A percentile compares a stretch with the other conserved stretches of the same genome.
These are phyloP conservation scores for Microcebus lehilahytsara DNA, from an alignment of 2,113 vertebrate genomes.

Conservation along the genomic window DNA sequence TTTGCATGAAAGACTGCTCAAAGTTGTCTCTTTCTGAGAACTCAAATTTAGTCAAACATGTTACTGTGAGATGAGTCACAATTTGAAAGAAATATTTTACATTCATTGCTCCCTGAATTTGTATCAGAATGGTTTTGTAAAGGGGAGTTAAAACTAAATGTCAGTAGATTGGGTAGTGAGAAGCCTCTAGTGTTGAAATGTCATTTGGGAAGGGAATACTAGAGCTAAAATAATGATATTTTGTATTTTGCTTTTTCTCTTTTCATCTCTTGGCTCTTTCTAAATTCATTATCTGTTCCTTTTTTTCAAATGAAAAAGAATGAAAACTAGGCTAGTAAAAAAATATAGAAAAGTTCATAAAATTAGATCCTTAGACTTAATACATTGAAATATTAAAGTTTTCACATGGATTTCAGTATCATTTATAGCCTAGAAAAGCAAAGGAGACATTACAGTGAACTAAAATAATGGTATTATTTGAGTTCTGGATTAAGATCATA, in stretches of 20 bases:
- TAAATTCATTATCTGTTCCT: constrained; percentile 32
- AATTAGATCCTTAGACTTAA: background rate
- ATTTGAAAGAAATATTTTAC: constrained; percentile 54
- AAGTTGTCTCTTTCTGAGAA: constrained; percentile 27
- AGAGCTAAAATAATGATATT: background rate
- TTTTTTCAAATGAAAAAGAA: constrained; percentile 10
- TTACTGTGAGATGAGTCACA: constrained; percentile 39
- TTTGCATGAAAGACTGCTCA: constrained; percentile 10
- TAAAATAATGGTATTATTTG: background rate
- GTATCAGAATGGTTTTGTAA: constrained; percentile 28
- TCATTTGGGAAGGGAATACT: background rate
- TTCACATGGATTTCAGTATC: background rate
- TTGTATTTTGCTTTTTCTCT: background rate
- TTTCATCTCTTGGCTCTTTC: background rate
- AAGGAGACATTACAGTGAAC: background rate
- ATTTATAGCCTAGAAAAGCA: background rate
- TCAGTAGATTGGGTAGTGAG: background rate
- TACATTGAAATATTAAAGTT: background rate
- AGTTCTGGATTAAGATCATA: background rate
- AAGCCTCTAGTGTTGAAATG: background rate
- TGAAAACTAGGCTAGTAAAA: background rate
- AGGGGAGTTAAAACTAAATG: constrained; percentile 5
- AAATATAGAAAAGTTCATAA: background rate
- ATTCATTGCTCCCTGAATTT: constrained; percentile 54
- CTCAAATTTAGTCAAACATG: constrained; percentile 25